A percentile compares a stretch with the other conserved stretches of the same genome.
Evolutionary conservation across 2,888 invertebrate species (phyloP).

Genomic region (Amiota mariae): DNA sequence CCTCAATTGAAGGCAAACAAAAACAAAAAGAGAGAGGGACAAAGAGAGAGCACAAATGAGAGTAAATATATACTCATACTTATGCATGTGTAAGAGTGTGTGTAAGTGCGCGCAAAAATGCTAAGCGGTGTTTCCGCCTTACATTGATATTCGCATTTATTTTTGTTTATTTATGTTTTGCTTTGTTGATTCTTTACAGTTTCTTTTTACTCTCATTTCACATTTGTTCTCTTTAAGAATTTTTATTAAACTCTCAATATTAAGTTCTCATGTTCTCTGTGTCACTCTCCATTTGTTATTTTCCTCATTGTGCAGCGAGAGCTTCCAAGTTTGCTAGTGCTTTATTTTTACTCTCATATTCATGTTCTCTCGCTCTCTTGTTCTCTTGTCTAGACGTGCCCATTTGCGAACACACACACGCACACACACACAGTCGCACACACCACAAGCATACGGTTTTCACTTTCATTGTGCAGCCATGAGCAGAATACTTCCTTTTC

Average conservation of each 20-base stretch:
- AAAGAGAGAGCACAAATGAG: neutral
- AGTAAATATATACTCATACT: neutral
- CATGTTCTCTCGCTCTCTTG: conserved; percentile 33
- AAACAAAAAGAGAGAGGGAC: conserved; percentile 1
- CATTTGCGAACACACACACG: conserved; percentile 40
- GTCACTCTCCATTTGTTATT: too few relatives aligned
- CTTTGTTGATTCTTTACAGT: conserved; percentile 59
- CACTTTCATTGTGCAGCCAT: conserved; percentile 61
- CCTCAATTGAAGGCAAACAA: conserved; percentile 7
- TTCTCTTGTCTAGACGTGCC: conserved; percentile 33
- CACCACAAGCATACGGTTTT: conserved; percentile 46
- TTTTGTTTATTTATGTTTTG: conserved; percentile 68
- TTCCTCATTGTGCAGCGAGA: neutral
- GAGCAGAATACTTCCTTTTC: conserved; percentile 28
- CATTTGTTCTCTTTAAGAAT: neutral
- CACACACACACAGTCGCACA: conserved; percentile 32
- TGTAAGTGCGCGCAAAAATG: conserved; percentile 11
- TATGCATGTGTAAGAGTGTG: neutral
- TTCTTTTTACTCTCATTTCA: conserved; percentile 23
- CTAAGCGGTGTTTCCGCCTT: conserved; percentile 45
- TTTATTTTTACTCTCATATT: neutral
- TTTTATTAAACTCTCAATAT: too few relatives aligned
- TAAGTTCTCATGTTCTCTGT: too few relatives aligned
- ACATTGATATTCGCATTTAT: conserved; percentile 59
- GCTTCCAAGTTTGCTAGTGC: too few relatives aligned